A percentile compares a stretch with the other conserved stretches of the same genome.
These are phyloP conservation scores for Sebastes glaucus DNA, from an alignment of 2,797 vertebrate species.

Conservation along the genomic window DNA sequence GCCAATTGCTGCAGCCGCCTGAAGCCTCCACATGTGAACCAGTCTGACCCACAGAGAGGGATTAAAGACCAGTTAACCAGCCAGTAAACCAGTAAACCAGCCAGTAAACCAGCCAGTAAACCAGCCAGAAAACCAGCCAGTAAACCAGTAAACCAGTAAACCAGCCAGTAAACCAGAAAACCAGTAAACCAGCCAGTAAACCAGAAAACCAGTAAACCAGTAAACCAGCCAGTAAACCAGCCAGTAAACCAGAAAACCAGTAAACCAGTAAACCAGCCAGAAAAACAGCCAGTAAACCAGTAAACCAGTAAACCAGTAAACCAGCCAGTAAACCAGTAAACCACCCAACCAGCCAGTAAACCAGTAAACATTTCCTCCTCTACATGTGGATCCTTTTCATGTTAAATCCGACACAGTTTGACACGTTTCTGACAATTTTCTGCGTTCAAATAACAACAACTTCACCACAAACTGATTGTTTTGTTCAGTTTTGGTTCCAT, in stretches of 20 bases:
- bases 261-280: too few species aligned
- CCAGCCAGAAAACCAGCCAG: not conserved
- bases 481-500: not conserved
- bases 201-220: too few species aligned
- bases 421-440: not conserved
- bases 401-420: not conserved
- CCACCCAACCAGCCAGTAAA: not conserved
- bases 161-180: not conserved
- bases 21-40: not conserved
- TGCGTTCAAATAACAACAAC: not conserved
- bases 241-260: too few species aligned
- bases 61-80: not conserved
- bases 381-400: not conserved
- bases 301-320: too few species aligned
- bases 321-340: not conserved
- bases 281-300: too few species aligned
- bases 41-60: not conserved
- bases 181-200: too few species aligned
- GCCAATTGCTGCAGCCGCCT: constrained; percentile 11
- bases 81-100: not conserved
- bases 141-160: not conserved
- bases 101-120: too few species aligned
- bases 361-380: not conserved
- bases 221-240: too few species aligned
- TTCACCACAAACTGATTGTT: not conserved